Evolutionary conservation across 2,113 vertebrate species (phyloP).

Genomic region (Notiomystis cincta): DNA sequence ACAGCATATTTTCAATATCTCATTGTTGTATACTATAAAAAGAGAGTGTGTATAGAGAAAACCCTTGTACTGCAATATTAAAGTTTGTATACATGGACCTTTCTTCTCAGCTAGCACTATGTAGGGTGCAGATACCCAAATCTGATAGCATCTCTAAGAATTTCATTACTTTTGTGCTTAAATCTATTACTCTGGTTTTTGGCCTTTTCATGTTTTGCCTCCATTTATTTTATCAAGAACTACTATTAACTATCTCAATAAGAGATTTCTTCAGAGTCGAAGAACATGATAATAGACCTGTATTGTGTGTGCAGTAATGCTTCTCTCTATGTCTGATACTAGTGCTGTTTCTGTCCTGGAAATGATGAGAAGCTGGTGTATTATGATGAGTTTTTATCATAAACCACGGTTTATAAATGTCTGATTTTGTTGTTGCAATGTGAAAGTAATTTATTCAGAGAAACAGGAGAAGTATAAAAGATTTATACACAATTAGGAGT

Average conservation of each 20-base stretch:
- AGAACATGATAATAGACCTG: neutral
- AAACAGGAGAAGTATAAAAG: neutral
- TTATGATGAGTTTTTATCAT: neutral
- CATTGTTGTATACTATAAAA: neutral
- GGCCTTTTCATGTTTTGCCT: neutral
- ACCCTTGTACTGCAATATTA: neutral
- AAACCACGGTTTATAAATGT: neutral
- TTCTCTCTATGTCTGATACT: neutral
- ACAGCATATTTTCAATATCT: neutral
- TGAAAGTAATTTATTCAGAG: conserved; percentile 14
- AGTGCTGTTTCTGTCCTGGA: neutral
- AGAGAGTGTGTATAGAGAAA: neutral
- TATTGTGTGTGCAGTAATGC: neutral
- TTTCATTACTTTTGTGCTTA: neutral
- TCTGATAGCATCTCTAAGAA: neutral
- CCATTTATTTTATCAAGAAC: neutral
- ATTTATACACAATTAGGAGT: conserved; percentile 39
- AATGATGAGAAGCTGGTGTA: neutral
- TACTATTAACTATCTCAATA: neutral
- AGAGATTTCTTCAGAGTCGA: neutral
- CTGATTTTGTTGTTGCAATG: neutral
- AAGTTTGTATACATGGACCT: neutral
- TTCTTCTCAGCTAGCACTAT: neutral
- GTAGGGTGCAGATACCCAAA: neutral
- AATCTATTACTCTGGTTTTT: neutral